phyloP scores from a whole-genome alignment of 2,888 invertebrate genomes.

The Brachyopa scutellaris region DNA sequence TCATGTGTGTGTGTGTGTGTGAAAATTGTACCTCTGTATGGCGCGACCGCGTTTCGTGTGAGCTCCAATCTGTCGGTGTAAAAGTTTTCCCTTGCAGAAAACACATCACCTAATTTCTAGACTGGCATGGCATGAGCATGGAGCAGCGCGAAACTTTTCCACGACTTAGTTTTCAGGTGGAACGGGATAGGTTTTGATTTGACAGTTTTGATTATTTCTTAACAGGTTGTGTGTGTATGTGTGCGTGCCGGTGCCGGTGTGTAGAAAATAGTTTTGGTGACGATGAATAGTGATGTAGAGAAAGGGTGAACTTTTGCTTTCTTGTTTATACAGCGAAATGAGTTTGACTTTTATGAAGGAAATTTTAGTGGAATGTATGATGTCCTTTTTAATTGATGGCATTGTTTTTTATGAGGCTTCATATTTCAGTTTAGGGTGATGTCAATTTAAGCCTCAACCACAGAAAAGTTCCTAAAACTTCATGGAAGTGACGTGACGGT shows the following conservation, averaged over 20 bases:
- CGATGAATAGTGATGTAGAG: slow-evolving; percentile 5
- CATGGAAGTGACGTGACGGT: too few relatives aligned
- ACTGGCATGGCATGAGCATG: not conserved
- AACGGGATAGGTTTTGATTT: slow-evolving; percentile 47
- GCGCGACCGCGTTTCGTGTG: slow-evolving; percentile 27
- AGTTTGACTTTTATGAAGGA: slow-evolving; percentile 26
- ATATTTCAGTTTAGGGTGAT: not conserved
- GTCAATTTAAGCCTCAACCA: too few relatives aligned
- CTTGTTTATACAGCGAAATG: not conserved
- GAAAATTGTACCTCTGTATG: too few relatives aligned
- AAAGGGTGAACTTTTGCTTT: slow-evolving; percentile 1
- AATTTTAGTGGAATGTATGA: not conserved
- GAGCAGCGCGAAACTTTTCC: slow-evolving; percentile 14
- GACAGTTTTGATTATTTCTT: slow-evolving; percentile 66
- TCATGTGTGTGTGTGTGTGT: not conserved
- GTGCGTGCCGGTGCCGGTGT: not conserved
- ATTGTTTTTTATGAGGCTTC: not conserved
- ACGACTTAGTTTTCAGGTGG: slow-evolving; percentile 44
- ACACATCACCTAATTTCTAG: slow-evolving; percentile 29
- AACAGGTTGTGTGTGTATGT: slow-evolving; percentile 41
- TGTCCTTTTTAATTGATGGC: not conserved
- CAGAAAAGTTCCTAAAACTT: too few relatives aligned
- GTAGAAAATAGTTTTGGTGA: not conserved
- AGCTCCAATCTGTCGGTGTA: slow-evolving; percentile 22
- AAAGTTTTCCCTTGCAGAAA: slow-evolving; percentile 4